Base-by-base conservation (phyloP, 2,888 invertebrate genomes). In the Ariolimax columbianus region DNA sequence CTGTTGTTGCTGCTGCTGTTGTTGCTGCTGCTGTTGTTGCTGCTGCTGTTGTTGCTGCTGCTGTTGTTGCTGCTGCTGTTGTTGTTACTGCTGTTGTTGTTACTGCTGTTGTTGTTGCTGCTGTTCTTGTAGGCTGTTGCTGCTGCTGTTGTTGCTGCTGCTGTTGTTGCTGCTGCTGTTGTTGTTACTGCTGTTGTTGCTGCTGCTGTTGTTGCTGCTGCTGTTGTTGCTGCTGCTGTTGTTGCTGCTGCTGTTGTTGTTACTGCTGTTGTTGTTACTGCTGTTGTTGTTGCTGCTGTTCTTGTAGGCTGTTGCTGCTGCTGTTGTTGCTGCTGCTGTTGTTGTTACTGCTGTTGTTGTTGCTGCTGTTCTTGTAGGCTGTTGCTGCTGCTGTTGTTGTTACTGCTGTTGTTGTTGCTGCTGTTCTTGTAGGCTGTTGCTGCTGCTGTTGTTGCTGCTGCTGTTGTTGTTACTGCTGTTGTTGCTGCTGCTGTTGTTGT, bases 251-350 rank as follows among this genome's bases (percentile, higher is more conserved):
- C 73, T 73, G 38, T 40, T 73, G 38, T 40, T 73, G 38, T 40
- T 73, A 73, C 73, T 73, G 38, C 73, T 73, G 38, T 40, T 73
- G 38, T 40, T 73, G 17, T 40, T 73, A 73, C 73, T 73, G 30
- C 70, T 59, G 23, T 19, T 70, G 30, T 33, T 70, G 38, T n/a
- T 59, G n/a, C 59, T n/a, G n/a, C n/a, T n/a, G n/a, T n/a, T n/a
- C n/a, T n/a, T n/a, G n/a, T n/a, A n/a, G n/a, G n/a, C n/a, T n/a
- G n/a, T n/a, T n/a, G n/a, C n/a, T n/a, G n/a, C n/a, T n/a, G n/a
- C n/a, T n/a, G n/a, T n/a, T n/a, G 23, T 59, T 17, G n/a, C 59
- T 17, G n/a, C 59, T 17, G n/a, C 17, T 59, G 26, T 36, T 26
- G 26, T 36, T 40, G 26, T 36, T 59, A 38, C 73, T 36, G n/a